phyloP scores from a whole-genome alignment of 2,888 invertebrate genomes.

The Drosophila barbarae region DNA sequence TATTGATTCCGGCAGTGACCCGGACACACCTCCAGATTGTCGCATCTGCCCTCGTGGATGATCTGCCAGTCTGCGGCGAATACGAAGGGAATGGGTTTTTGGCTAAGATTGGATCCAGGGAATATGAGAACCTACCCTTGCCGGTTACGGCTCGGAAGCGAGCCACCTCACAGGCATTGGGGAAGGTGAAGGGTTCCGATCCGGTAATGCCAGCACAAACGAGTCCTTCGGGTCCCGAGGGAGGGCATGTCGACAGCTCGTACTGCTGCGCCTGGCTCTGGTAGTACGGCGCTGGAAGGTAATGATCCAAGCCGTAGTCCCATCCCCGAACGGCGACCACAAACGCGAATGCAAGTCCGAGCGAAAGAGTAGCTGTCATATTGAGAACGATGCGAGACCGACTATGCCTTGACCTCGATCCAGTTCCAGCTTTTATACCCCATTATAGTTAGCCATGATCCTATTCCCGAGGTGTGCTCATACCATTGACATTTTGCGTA shows the following conservation, averaged over 20 bases:
- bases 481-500: slow-evolving; percentile 35
- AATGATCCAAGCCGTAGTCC: slow-evolving; percentile 10
- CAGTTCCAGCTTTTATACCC: slow-evolving; percentile 31
- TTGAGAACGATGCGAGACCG: slow-evolving; percentile 34
- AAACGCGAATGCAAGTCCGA: slow-evolving; percentile 8
- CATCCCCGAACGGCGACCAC: slow-evolving; percentile 20
- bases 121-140: neutral
- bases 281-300: slow-evolving; percentile 29
- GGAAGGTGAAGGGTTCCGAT: slow-evolving; percentile 22
- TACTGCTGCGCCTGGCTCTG: neutral
- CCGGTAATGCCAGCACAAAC: slow-evolving; percentile 30
- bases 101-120: rapidly evolving
- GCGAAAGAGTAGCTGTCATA: slow-evolving; percentile 13
- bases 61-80: slow-evolving; percentile 23
- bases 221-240: slow-evolving; percentile 6
- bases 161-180: slow-evolving; percentile 28
- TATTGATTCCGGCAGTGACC: slow-evolving; percentile 15
- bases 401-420: slow-evolving; percentile 37
- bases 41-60: slow-evolving; percentile 26
- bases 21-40: slow-evolving; percentile 31
- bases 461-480: slow-evolving; percentile 25
- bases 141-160: slow-evolving; percentile 24
- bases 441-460: neutral
- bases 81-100: no score
- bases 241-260: slow-evolving; percentile 9